Base-by-base conservation (phyloP, 2,797 vertebrate species). In the Nasua narica region DNA sequence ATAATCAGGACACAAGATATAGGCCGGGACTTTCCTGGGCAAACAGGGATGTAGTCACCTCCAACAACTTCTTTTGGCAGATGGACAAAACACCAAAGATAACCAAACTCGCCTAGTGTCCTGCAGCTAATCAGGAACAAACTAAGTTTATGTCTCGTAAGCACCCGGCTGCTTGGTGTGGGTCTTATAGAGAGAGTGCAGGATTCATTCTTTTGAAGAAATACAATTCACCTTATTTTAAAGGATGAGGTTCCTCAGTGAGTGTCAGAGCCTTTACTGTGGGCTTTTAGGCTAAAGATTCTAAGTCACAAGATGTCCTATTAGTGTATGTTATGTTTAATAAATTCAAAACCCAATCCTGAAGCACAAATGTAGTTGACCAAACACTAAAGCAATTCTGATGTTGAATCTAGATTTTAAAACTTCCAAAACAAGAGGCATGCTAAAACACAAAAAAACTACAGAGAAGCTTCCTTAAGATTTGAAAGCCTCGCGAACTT, bases 371-470 rank as follows among this genome's bases (percentile, higher is more conserved):
- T 43, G 18, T 95, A 93, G 82, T 46, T 87, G 79, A 91, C n/a
- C 29, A 90, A 96, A 95, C 46, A 76, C 60, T 84, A 62, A 76
- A 50, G 87, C 15, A 95, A 43, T 90, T 87, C 43, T 70, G 43
- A 10, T 62, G 23, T 87, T 97, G 90, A 90, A 78, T 89, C 25
- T 85, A 85, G 27, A 70, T 91, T 91, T 91, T 67, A 72, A 60
- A 84, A 74, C 29, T 37, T 77, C 74, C 23, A 14, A 94, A 69
- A 85, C 69, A 76, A 90, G 18, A 50, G 27, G 27, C 67, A 11
- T 7, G 21, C 21, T 85, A 69, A 91, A 92, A 77, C 9, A 91
- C 54, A 15, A 65, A 77, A 87, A 46, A 77, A 27, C 48, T 74
- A 60, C 25, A 86, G 25, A 8, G 48, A 50, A 19, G n/a, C 19